Evolutionary conservation across 2,888 invertebrate species (phyloP), one percentile per base, ranked within the genome.

Genomic region (Orthonychiurus folsomi): DNA sequence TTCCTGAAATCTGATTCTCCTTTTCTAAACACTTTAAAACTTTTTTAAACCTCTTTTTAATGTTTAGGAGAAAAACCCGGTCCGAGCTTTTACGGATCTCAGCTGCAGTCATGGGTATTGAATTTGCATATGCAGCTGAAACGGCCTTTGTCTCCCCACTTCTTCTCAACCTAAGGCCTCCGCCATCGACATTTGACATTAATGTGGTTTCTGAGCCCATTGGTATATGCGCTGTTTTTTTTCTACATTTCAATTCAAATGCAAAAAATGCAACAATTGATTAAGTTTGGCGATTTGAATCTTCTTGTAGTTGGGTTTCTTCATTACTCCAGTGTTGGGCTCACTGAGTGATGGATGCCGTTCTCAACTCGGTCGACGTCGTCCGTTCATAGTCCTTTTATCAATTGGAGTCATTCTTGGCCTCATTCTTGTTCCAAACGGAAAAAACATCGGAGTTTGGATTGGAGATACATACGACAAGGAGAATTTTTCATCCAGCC

Each of bases 61-160:
- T n/a, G n/a, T n/a, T 56, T 76, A 91, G 91, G 78, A 80, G 82
- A 69, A 93, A 93, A 80, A 86, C 86, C 18, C 81, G 89, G 21
- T 78, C 81, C 58, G 93, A 94, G 76, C 78, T 95, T 71, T 84
- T 93, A 69, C 82, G 91, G 12, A 85, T 95, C 69, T 94, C 93
- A 23, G 89, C 93, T 0, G 93, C 93, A 0, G 94, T 96, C 0
- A 94, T 93, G 88, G 95, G 96, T 1, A 66, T 96, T 63, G 95
- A 96, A 77, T 93, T 96, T 78, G 93, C 95, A 0, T 96, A 96
- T 76, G 93, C 96, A 0, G 95, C 94, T 0, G 95, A 96, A 79
- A 96, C 95, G 0, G 95, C 95, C 0, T 95, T 95, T 78, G 95
- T 95, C 0, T 94, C 93, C 0, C 95, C 96, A 1, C 93, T 93